Conservation (phyloP, 2,113 vertebrate species). For the Nothobranchius furzeri region DNA sequence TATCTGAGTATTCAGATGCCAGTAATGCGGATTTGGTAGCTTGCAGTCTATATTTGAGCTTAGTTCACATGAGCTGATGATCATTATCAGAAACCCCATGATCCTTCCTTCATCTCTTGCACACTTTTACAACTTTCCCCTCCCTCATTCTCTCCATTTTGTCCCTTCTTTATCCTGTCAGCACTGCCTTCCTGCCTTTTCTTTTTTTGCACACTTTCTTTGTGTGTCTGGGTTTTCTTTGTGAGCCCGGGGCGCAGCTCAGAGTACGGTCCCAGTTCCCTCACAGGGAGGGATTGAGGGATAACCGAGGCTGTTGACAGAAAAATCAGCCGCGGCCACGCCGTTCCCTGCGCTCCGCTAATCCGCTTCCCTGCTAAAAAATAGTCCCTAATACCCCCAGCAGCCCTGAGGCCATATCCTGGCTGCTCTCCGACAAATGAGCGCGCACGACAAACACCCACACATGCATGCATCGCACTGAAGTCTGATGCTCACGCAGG, state of each 20-base stretch:
- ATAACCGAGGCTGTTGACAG: constrained; percentile 80
- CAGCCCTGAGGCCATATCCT: constrained; percentile 70
- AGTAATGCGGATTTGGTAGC: constrained; percentile 44
- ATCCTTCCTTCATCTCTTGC: constrained; percentile 30
- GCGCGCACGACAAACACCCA: constrained; percentile 18
- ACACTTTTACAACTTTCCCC: constrained; percentile 15
- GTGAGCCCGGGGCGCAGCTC: constrained; percentile 69
- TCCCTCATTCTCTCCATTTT: constrained; percentile 1
- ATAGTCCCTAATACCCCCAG: constrained; percentile 79
- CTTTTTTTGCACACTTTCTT: constrained; percentile 13
- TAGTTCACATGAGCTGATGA: constrained; percentile 36
- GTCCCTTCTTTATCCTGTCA: constrained; percentile 23
- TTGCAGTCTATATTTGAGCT: constrained; percentile 29
- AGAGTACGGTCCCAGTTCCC: constrained; percentile 67
- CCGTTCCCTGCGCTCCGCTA: constrained; percentile 69
- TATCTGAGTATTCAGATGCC: constrained; percentile 32
- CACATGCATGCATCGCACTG: constrained; percentile 14
- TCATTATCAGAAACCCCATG: constrained; percentile 38
- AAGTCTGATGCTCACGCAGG: constrained; percentile 21
- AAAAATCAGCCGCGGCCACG: constrained; percentile 79
- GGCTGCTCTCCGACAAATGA: constrained; percentile 56
- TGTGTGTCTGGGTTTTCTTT: constrained; percentile 35
- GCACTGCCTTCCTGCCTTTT: constrained; percentile 11
- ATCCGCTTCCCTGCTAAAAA: constrained; percentile 81
- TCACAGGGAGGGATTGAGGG: constrained; percentile 77